Base-by-base conservation (phyloP, 2,888 invertebrate species). In the Polydrusus cervinus region DNA sequence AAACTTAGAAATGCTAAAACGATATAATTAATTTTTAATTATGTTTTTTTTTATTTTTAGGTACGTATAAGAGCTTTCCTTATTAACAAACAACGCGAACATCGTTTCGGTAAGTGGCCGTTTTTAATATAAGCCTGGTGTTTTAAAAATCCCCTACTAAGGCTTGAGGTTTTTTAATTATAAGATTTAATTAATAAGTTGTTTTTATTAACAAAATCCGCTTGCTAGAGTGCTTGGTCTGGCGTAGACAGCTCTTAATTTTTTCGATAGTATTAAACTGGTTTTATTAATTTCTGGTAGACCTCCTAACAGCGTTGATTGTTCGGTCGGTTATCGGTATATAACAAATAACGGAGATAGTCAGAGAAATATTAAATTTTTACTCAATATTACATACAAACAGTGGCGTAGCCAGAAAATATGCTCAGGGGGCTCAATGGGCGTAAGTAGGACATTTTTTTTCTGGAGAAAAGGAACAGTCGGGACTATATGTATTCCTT, bases 21-120 rank as follows among this genome's bases (percentile, higher is more conserved):
- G 30, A 62, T 38, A 30, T 45, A 43, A 53, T 68, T 68, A 68
- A 68, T 68, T 68, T 34, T 55, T 67, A 51, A 49, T 55, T 67
- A 20, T 40, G 11, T 55, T 68, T 67, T n/a, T n/a, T 25, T 38
- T 67, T 51, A 49, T 38, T 43, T 68, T 68, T 55, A 68, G 68
- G 68, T 68, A 68, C 45, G 68, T 55, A 68, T 53, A 30, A 40
- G 11, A 68, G 55, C 34, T 25, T 60, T 60, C 16, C 16, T 60
- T 60, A 60, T 38, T 60, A 60, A 60, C 38, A 60, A 34, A 34
- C 34, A 34, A 10, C 34, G 3, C 7, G 7, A 30, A 16, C 57
- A 34, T 38, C 57, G 38, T 38, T 60, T 38, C 1, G 38, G 38
- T 60, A 60, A 60, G 57, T 60, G 34, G 38, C n/a, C 38, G 38